Base-by-base conservation (phyloP, 2,797 vertebrate genomes). In the Melanotaenia parkinsoni region DNA sequence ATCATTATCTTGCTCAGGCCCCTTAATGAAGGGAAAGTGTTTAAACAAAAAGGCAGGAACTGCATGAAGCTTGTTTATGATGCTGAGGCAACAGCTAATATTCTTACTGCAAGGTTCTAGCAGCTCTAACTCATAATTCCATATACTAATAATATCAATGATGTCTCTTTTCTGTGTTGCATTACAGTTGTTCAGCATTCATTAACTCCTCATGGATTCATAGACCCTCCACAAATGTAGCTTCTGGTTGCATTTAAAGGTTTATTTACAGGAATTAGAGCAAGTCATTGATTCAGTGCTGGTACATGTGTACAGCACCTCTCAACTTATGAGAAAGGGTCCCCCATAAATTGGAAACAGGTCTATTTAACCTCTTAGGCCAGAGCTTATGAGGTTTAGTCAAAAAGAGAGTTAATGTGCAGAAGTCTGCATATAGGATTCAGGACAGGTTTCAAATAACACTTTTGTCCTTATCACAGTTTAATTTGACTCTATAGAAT, bases 401-500 rank as follows among this genome's bases (percentile, higher is more conserved):
- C 7, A 33, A 1, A 33, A 33, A 33, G 32, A 1, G 32, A 33
- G 32, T 33, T 33, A 8, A 33, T 33, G 32, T 33, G 32, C 5
- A 33, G 32, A 7, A 8, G 32, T 33, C 32, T 33, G 32, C 32
- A 33, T 33, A 33, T 33, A 33, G 70, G 57, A 76, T 26, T 75
- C 32, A 43, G 24, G 22, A 35, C 1, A 5, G 58, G 37, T 18
- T 72, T 63, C 24, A 72, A 20, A 58, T 47, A 65, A 56, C 43
- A 50, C 40, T 51, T 43, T 77, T 47, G 54, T 74, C 63, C 63
- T 63, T 59, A 3, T 51, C 51, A 61, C 12, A 59, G 16, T 80
- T 79, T 82, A 81, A 78, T 75, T 51, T 65, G 35, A 72, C 50
- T 74, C 68, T 38, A 45, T 62, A 63, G 61, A 75, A 32, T 35